A percentile compares a stretch with the other conserved stretches of the same genome.
phyloP scores from a whole-genome alignment of 1,140 invertebrate species.

The Berghia stephanieae region DNA sequence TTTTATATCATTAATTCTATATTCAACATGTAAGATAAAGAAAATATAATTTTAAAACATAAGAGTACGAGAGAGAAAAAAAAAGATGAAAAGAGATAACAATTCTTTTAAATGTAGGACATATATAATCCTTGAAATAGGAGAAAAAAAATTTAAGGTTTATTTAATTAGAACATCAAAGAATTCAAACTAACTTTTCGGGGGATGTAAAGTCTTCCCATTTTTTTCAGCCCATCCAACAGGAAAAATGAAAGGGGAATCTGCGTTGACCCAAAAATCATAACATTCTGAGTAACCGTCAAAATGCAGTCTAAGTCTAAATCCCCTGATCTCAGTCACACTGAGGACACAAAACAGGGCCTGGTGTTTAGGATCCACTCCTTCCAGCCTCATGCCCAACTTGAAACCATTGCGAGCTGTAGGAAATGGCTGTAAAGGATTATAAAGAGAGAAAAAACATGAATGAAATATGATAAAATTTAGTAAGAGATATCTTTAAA shows the following conservation, averaged over 20 bases:
- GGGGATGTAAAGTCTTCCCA: constrained; percentile 67
- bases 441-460: background rate
- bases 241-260: constrained; percentile 90
- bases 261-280: constrained; percentile 94
- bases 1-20: no score
- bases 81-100: background rate
- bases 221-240: constrained; percentile 86
- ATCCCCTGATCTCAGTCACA: constrained; percentile 80
- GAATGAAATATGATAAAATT: background rate
- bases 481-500: constrained; percentile 4
- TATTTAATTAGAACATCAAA: background rate
- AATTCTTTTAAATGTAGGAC: background rate
- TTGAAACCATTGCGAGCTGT: constrained; percentile 77
- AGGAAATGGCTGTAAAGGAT: constrained; percentile 59
- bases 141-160: no score
- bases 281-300: constrained; percentile 90
- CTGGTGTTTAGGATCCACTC: constrained; percentile 91
- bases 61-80: no score
- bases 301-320: constrained; percentile 86
- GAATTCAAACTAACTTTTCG: constrained; percentile 73
- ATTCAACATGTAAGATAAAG: no score
- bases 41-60: no score
- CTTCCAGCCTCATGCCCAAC: constrained; percentile 91
- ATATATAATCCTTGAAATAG: no score
- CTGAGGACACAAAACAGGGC: constrained; percentile 88